These are phyloP conservation scores for Harpegnathos saltator DNA, from an alignment of 1,140 invertebrate species.

Conservation along the genomic window DNA sequence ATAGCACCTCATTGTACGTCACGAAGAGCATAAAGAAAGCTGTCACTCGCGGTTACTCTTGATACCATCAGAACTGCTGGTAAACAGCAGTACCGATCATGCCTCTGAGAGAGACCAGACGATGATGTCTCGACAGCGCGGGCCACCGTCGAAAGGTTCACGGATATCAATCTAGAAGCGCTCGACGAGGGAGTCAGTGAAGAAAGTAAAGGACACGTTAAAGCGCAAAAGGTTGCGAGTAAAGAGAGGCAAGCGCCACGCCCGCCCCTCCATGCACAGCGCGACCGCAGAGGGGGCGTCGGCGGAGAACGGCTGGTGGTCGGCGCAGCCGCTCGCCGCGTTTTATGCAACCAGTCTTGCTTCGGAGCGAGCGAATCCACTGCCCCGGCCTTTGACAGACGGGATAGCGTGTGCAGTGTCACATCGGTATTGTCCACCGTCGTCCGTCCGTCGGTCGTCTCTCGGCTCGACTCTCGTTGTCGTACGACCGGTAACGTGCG, in stretches of 20 bases:
- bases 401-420: conserved; percentile 74
- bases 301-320: conserved; percentile 70
- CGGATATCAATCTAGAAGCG: background rate
- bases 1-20: background rate
- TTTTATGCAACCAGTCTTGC: conserved; percentile 84
- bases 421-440: conserved; percentile 53
- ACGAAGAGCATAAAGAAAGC: background rate
- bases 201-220: conserved; percentile 36
- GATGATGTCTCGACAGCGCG: conserved; percentile 9
- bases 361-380: conserved; percentile 80
- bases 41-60: background rate
- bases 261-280: conserved; percentile 76
- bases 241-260: conserved; percentile 76
- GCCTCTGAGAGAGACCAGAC: background rate
- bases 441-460: conserved; percentile 61
- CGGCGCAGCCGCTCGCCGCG: conserved; percentile 81
- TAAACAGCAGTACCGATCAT: conserved; percentile 9
- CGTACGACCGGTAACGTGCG: conserved; percentile 3
- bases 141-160: background rate
- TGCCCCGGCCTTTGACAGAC: conserved; percentile 77
- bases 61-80: background rate
- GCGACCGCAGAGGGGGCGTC: conserved; percentile 61
- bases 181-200: background rate
- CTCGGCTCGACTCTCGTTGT: conserved; percentile 41
- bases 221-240: conserved; percentile 64